phyloP scores from a whole-genome alignment of 2,797 vertebrate genomes.

The Nannoperca obscura region DNA sequence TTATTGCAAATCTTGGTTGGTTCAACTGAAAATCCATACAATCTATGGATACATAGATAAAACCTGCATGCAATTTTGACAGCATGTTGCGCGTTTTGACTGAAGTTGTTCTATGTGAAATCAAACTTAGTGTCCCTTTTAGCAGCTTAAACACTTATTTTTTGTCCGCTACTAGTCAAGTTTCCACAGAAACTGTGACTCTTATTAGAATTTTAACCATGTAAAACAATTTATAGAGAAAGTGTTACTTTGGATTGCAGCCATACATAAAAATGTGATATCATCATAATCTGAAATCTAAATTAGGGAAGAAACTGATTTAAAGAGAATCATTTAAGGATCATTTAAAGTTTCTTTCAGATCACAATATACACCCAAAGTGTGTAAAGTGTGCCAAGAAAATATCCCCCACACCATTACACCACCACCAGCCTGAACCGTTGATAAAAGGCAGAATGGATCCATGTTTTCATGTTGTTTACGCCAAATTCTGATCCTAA shows the following conservation, averaged over 20 bases:
- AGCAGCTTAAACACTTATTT: not conserved
- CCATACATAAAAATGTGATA: not conserved
- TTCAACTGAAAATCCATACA: not conserved
- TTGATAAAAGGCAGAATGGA: constrained; percentile 17
- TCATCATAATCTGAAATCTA: not conserved
- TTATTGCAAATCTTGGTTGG: too few species aligned
- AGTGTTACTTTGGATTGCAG: not conserved
- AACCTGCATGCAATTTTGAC: not conserved
- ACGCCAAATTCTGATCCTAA: constrained; percentile 8
- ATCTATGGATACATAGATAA: not conserved
- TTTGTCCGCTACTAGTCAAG: not conserved
- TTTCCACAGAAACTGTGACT: not conserved
- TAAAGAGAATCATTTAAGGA: not conserved
- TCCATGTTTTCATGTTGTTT: constrained; percentile 21
- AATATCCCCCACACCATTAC: too few species aligned
- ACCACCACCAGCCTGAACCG: too few species aligned
- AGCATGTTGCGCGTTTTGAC: not conserved
- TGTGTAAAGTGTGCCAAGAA: too few species aligned
- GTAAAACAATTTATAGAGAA: constrained; percentile 9
- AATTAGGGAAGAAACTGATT: not conserved
- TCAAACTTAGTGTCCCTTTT: constrained; percentile 5
- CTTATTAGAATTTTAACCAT: not conserved
- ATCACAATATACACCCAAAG: not conserved
- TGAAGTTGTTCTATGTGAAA: not conserved
- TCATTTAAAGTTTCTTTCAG: not conserved